Conservation (phyloP, 2,113 vertebrate genomes). For the Sceloporus tristichus region DNA sequence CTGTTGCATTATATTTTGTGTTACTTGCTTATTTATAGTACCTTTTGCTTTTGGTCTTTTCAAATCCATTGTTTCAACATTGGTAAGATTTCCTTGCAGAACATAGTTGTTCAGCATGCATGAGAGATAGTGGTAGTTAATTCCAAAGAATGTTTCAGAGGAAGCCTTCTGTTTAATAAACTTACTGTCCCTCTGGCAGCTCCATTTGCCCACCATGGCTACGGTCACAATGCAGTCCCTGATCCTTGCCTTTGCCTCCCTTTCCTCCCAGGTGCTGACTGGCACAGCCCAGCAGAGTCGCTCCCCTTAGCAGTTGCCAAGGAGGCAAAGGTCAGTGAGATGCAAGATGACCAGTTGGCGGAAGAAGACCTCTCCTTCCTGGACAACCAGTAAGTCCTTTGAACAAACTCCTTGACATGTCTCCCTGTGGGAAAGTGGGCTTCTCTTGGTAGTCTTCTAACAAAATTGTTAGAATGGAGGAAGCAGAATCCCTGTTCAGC, state of each 20-base stretch:
- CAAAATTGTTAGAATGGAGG: too few relatives aligned
- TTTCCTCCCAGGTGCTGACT: slow-evolving; percentile 82
- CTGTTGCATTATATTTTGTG: too few relatives aligned
- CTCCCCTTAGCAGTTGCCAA: slow-evolving; percentile 92
- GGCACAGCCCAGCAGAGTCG: slow-evolving; percentile 80
- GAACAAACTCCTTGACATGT: rapidly evolving
- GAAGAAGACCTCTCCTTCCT: slow-evolving; percentile 90
- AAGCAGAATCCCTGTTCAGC: background rate
- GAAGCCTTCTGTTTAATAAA: background rate
- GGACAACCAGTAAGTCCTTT: slow-evolving; percentile 86
- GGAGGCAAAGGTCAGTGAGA: slow-evolving; percentile 94
- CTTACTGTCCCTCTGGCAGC: background rate
- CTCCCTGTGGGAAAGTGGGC: background rate
- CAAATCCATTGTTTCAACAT: too few relatives aligned
- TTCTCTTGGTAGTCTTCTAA: background rate
- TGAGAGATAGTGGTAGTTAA: too few relatives aligned
- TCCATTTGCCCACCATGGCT: rapidly evolving
- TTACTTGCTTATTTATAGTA: too few relatives aligned
- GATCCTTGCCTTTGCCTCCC: background rate
- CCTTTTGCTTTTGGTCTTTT: too few relatives aligned
- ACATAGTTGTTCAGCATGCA: too few relatives aligned
- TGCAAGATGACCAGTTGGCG: slow-evolving; percentile 91
- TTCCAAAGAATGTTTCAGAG: background rate
- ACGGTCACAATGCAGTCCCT: background rate
- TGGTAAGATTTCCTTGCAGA: too few relatives aligned